These are phyloP conservation scores for Tuberolachnus salignus DNA, from an alignment of 2,888 invertebrate species.

Conservation along the genomic window DNA sequence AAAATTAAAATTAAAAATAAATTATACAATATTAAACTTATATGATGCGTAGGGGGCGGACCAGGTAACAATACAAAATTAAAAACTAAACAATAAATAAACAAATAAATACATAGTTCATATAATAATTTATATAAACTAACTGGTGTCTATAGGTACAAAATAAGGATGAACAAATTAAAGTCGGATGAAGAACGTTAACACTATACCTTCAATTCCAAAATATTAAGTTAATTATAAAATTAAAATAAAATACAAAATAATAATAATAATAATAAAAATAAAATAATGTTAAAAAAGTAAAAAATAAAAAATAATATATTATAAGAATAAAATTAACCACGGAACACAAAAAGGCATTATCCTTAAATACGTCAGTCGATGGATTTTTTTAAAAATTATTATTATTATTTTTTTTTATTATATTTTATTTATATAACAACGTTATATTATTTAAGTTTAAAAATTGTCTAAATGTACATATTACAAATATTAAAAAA, in stretches of 20 bases:
- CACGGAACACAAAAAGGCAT: constrained; percentile 54
- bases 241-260: constrained; percentile 28
- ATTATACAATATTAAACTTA: neutral
- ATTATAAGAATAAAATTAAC: constrained; percentile 29
- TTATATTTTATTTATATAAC: constrained; percentile 15
- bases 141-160: no score
- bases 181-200: constrained; percentile 37
- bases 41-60: neutral
- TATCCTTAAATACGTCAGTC: constrained; percentile 54
- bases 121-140: neutral
- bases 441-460: constrained; percentile 37
- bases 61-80: neutral
- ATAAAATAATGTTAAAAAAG: neutral
- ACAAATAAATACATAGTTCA: neutral
- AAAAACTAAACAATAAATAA: constrained; percentile 2
- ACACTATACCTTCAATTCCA: neutral
- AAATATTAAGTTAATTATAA: constrained; percentile 2
- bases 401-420: neutral
- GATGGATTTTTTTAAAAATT: constrained; percentile 51
- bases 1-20: constrained; percentile 33
- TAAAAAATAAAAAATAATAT: constrained; percentile 9
- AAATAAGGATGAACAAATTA: constrained; percentile 23
- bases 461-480: constrained; percentile 47
- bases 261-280: constrained; percentile 17
- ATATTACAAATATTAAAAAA: constrained; percentile 14